Percentiles rank a stretch among this genome's conserved stretches.
Conservation (phyloP, 2,888 invertebrate genomes). For the Aleiodes alternator region DNA sequence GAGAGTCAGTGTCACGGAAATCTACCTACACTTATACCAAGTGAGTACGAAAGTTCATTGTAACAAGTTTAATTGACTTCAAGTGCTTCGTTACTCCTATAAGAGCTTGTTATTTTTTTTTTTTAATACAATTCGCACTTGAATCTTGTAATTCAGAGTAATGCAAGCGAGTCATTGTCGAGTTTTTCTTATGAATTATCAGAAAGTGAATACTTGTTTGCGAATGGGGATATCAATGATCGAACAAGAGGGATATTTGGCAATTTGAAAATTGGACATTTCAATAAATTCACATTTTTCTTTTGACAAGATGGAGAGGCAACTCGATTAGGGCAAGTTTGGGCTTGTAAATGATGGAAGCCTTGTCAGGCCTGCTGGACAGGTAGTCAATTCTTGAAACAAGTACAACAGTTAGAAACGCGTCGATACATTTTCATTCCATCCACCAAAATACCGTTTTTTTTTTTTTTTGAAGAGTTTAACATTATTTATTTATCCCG, state of each 20-base stretch:
- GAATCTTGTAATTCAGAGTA: neutral
- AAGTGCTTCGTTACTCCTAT: neutral
- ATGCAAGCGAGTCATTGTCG: neutral
- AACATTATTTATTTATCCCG: slow-evolving; percentile 30
- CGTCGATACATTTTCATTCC: slow-evolving; percentile 56
- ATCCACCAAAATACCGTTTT: slow-evolving; percentile 60
- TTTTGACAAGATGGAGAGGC: too few species aligned
- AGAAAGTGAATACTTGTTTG: slow-evolving; percentile 2
- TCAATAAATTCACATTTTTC: neutral
- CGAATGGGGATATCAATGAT: slow-evolving; percentile 16
- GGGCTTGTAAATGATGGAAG: neutral
- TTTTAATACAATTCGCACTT: neutral
- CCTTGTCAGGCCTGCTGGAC: slow-evolving; percentile 32
- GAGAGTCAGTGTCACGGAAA: slow-evolving; percentile 73
- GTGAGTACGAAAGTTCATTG: slow-evolving; percentile 64
- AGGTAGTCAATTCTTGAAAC: slow-evolving; percentile 55
- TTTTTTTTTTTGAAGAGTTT: slow-evolving; percentile 55
- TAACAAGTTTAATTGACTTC: neutral
- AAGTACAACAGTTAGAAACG: slow-evolving; percentile 65
- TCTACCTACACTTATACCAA: slow-evolving; percentile 64
- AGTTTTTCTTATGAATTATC: slow-evolving; percentile 2
- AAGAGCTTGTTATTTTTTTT: neutral
- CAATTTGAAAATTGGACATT: neutral
- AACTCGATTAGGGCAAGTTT: neutral
- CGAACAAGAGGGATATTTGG: neutral